Base-by-base conservation (phyloP, 2,888 invertebrate genomes). In the Brassicogethes aeneus region DNA sequence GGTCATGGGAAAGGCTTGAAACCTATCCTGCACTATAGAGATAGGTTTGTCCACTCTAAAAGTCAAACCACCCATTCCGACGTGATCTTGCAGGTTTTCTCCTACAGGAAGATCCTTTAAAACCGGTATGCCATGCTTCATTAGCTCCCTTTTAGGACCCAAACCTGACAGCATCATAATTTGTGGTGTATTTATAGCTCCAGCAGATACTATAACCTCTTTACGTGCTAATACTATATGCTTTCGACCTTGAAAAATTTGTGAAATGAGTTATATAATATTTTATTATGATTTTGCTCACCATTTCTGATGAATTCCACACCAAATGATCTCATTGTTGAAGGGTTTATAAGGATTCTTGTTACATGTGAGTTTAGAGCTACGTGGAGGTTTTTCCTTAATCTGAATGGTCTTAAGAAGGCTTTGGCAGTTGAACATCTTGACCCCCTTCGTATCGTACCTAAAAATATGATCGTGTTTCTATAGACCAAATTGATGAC, bases 101-200 rank as follows among this genome's bases (percentile, higher is more conserved):
- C 89, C 89, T 0, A 83, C 87, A 0, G 77, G 77, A 33, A 88
- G 70, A 65, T 92, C 82, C 57, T 80, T 80, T 1, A 91, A 54
- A 0, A 88, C 79, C 3, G 77, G 77, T 35, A 92, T 85, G 2
- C 83, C 82, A 40, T 83, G 70, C 34, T 80, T 72, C 45, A 70
- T 67, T 8, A 90, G 69, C 53, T 90, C 87, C 10, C 79, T 69
- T 39, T 72, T 71, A 0, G 88, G 65, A 3, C 68, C 68, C 15
- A 64, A 47, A 0, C 94, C 94, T 0, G 92, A 92, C 1, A 95
- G 67, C 90, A 94, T 90, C 44, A 96, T 69, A 38, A 96, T 69
- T 61, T 95, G 94, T 0, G 95, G 91, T 8, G 85, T 84, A 61
- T 94, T 94, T 16, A 96, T 87, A 0, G 94, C 80, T 0, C 95